Percentiles rank a stretch among this genome's conserved stretches.
Evolutionary conservation across 1,140 invertebrate genomes (phyloP).

Genomic region (Halictus rubicundus): DNA sequence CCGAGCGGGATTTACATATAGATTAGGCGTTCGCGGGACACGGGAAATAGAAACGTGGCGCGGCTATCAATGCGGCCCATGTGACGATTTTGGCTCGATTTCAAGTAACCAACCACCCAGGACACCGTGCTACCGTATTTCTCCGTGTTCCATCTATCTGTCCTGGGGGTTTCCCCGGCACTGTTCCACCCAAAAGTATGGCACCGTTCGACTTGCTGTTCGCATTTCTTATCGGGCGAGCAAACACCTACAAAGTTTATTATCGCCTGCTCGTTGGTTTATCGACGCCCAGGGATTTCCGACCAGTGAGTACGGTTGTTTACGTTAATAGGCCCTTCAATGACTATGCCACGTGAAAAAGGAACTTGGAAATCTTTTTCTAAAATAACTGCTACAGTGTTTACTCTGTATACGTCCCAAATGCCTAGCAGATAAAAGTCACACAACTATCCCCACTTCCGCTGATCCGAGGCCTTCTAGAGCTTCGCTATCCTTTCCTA

Average conservation of each 20-base stretch:
- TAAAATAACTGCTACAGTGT: too few relatives aligned
- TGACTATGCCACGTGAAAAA: too few relatives aligned
- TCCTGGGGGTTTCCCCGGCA: not conserved
- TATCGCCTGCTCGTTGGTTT: too few relatives aligned
- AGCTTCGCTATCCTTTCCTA: too few relatives aligned
- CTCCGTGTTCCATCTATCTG: conserved; percentile 16
- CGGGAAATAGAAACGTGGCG: conserved; percentile 57
- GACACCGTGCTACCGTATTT: conserved; percentile 20
- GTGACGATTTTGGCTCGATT: conserved; percentile 69
- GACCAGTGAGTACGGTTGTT: too few relatives aligned
- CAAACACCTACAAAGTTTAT: not conserved
- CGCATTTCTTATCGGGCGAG: not conserved
- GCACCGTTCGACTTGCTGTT: not conserved
- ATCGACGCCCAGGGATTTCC: too few relatives aligned
- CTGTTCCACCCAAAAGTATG: not conserved
- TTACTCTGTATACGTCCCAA: too few relatives aligned
- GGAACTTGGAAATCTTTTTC: too few relatives aligned
- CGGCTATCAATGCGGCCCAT: conserved; percentile 58
- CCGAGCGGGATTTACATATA: conserved; percentile 68
- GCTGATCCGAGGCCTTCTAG: too few relatives aligned
- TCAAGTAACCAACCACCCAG: conserved; percentile 56
- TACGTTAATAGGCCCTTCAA: too few relatives aligned
- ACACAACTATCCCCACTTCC: too few relatives aligned
- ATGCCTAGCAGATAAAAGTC: too few relatives aligned
- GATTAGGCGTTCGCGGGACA: conserved; percentile 59